A percentile compares a stretch with the other conserved stretches of the same genome.
Conservation (phyloP, 2,113 vertebrate species). For the Xyliphius kryptos region DNA sequence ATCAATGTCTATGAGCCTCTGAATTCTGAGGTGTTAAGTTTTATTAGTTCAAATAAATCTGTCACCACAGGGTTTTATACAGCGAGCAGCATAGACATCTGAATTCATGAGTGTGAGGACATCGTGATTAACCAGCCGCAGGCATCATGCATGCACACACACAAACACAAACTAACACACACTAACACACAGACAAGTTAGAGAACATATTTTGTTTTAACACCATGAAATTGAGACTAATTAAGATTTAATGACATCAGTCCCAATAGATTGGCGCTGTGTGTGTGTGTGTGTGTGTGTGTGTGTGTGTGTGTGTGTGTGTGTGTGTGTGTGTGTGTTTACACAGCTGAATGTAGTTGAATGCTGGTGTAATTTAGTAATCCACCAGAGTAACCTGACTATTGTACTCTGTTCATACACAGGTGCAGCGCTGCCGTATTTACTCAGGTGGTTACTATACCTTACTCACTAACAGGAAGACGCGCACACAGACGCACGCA, state of each 20-base stretch:
- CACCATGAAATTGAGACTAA: slow-evolving; percentile 58
- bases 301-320: slow-evolving; percentile 7
- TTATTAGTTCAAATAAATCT: too few species aligned
- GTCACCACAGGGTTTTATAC: too few species aligned
- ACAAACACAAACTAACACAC: slow-evolving; percentile 5
- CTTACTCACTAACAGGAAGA: slow-evolving; percentile 5
- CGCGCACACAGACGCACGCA: background rate
- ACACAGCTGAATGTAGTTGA: slow-evolving; percentile 19
- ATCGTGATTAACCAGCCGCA: too few species aligned
- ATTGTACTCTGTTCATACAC: background rate
- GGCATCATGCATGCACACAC: accelerated
- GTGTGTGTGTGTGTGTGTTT: slow-evolving; percentile 16
- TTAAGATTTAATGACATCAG: slow-evolving; percentile 55
- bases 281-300: too few species aligned
- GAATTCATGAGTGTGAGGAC: too few species aligned
- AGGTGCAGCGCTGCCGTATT: slow-evolving; percentile 8
- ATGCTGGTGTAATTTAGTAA: slow-evolving; percentile 18
- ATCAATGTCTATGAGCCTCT: too few species aligned
- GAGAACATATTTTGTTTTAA: slow-evolving; percentile 53
- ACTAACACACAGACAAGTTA: slow-evolving; percentile 46
- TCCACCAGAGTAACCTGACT: background rate
- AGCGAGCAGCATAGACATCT: too few species aligned
- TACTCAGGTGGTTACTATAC: slow-evolving; percentile 10
- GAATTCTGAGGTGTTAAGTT: too few species aligned
- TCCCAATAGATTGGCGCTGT: slow-evolving; percentile 45